Evolutionary conservation across 1,140 invertebrate species (phyloP).

Genomic region (Pentalonia nigronervosa): DNA sequence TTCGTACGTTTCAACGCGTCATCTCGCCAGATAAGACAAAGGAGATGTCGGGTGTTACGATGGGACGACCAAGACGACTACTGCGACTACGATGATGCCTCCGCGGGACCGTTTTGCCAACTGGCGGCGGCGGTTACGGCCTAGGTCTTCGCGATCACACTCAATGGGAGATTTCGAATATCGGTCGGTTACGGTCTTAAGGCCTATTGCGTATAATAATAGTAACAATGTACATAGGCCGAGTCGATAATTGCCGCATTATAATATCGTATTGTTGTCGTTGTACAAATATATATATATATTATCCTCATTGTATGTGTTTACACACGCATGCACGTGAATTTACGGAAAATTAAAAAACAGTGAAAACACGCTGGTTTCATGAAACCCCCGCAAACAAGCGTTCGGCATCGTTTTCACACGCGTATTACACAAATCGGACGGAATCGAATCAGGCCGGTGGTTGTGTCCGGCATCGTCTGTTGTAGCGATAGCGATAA

Average conservation of each 20-base stretch:
- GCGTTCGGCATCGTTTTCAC: constrained; percentile 30
- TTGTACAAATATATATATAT: background rate
- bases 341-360: background rate
- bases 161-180: background rate
- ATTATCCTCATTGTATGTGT: background rate
- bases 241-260: background rate
- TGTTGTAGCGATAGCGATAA: background rate
- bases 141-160: too few species aligned
- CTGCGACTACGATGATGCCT: background rate
- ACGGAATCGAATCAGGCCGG: constrained; percentile 20
- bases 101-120: background rate
- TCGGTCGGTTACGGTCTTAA: background rate
- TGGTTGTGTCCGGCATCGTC: background rate
- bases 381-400: background rate
- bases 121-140: background rate
- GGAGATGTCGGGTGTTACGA: too few species aligned
- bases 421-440: background rate
- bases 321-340: background rate
- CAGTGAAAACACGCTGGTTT: background rate
- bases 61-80: background rate
- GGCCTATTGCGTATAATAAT: background rate
- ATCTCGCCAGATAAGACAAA: too few species aligned
- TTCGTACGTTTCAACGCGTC: too few species aligned
- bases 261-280: background rate
- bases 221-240: background rate